Evolutionary conservation across 2,797 vertebrate genomes (phyloP).

Genomic region (Halcyon badia): DNA sequence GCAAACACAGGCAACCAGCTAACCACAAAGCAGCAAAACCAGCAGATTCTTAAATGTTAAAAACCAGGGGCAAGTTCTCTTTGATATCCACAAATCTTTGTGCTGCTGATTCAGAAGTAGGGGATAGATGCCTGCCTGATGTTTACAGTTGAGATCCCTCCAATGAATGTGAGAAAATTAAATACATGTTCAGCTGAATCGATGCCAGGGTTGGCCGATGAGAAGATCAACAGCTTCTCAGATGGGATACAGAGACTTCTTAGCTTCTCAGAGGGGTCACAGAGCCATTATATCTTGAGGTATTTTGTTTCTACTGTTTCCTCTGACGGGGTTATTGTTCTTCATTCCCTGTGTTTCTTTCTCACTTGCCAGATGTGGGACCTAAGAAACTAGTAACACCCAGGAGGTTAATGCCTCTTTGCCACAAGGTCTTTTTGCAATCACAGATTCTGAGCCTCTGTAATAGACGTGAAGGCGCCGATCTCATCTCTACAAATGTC

Average conservation of each 20-base stretch:
- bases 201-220: background rate
- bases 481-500: background rate
- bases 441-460: background rate
- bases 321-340: rapidly evolving
- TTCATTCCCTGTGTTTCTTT: background rate
- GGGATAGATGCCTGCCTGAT: background rate
- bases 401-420: background rate
- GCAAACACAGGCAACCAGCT: background rate
- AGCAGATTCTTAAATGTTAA: background rate
- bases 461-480: background rate
- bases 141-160: constrained; percentile 15
- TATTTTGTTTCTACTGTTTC: background rate
- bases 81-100: background rate
- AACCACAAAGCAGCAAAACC: background rate
- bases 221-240: background rate
- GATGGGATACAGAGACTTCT: background rate
- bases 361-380: background rate
- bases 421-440: background rate
- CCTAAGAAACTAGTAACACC: background rate
- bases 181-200: background rate
- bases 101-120: background rate
- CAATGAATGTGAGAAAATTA: background rate
- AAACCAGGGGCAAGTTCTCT: background rate
- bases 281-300: background rate
- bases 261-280: background rate